Evolutionary conservation across 2,888 invertebrate genomes (phyloP), one percentile per base, ranked within the genome.

Genomic region (Orthonychiurus folsomi): DNA sequence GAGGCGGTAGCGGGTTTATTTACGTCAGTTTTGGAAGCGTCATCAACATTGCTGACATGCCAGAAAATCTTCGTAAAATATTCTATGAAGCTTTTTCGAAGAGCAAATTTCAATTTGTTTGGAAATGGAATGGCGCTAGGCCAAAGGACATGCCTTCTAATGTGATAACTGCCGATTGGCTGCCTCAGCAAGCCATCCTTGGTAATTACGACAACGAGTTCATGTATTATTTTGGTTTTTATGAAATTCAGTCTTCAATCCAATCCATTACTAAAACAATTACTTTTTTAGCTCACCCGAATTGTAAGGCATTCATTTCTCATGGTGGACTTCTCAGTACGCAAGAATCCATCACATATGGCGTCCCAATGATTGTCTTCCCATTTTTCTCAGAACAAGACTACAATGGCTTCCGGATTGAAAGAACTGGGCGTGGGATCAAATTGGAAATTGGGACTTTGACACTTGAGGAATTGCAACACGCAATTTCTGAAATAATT

Each of bases 321-420:
- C 86, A 86, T 72, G 85, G 85, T 2, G 86, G 86, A 1, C 78
- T 84, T 64, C 83, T 85, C 67, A 83, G 85, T 55, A 78, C 83
- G 1, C 81, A 82, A 71, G 86, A 86, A 75, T 80, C 85, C 0
- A 79, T 80, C 50, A 83, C 78, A 73, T 77, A 84, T 71, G 84
- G 81, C 15, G 80, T 84, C 0, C 84, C 84, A 2, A 76, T 82
- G 58, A 74, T 83, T 61, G 79, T 80, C 50, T 77, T 83, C 66
- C 82, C 82, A 37, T 76, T 82, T 47, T 77, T 78, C 52, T 78
- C 79, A 25, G 82, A 82, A 66, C 82, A 82, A 69, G 74, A 80
- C 78, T 74, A 81, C 28, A 83, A 84, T 73, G 79, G 82, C 24
- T 76, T 77, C 21, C 79, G 81, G 0, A 80, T 81, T 76, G 76